Percentiles rank a stretch among this genome's conserved stretches.
Evolutionary conservation across 2,113 vertebrate genomes (phyloP).

Genomic region (Burhinus oedicnemus): DNA sequence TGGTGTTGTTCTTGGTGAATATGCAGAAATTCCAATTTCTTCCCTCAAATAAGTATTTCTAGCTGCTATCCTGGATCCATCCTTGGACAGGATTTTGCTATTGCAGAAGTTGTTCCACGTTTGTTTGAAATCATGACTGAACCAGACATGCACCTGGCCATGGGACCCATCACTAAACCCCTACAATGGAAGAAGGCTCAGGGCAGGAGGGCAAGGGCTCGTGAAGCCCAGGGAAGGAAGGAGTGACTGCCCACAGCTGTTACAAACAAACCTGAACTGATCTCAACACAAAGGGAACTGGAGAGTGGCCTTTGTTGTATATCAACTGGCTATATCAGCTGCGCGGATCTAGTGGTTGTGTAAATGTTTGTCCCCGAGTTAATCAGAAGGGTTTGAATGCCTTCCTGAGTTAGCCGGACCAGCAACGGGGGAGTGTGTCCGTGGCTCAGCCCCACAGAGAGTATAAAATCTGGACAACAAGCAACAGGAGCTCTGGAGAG

Average conservation of each 20-base stretch:
- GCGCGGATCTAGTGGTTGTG: background rate
- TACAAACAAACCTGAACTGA: background rate
- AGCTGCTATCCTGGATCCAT: background rate
- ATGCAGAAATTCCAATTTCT: background rate
- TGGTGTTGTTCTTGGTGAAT: background rate
- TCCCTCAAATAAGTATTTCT: background rate
- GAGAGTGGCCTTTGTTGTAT: background rate
- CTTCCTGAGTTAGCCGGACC: background rate
- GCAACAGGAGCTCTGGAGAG: background rate
- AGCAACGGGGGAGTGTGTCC: background rate
- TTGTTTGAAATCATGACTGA: background rate
- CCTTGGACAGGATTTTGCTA: background rate
- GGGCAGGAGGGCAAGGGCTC: background rate
- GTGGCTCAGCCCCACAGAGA: background rate
- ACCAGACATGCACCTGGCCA: fast-evolving
- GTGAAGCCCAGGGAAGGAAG: background rate
- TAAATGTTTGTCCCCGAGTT: background rate
- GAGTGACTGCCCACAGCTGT: background rate
- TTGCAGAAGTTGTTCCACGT: background rate
- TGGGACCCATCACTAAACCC: background rate
- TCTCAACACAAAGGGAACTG: background rate
- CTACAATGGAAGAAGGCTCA: background rate
- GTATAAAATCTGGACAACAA: background rate
- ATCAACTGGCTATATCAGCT: background rate
- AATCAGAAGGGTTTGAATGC: background rate